Conservation (phyloP, 2,888 invertebrate genomes). For the Dysmachus trigonus region DNA sequence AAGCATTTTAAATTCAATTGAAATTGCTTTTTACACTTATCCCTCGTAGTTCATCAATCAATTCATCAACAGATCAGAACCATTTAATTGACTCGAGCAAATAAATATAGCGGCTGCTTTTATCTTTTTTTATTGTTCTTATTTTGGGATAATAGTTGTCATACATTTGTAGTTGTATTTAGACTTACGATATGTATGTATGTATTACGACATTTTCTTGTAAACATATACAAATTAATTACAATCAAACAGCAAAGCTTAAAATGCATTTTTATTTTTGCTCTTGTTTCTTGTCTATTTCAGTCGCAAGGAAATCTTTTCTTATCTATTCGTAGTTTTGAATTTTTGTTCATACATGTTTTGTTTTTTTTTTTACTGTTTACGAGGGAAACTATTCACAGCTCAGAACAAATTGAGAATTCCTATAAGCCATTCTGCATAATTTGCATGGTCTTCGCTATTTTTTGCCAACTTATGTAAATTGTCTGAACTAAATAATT, state of each 20-base stretch:
- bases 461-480: neutral
- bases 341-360: neutral
- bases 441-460: neutral
- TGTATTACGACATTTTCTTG: neutral
- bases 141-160: neutral
- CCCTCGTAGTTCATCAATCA: neutral
- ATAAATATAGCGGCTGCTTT: neutral
- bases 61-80: neutral
- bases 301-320: neutral
- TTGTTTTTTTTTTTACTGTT: neutral
- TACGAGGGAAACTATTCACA: neutral
- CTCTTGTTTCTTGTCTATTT: neutral
- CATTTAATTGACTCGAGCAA: neutral
- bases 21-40: neutral
- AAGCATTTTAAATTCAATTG: slow-evolving; percentile 11
- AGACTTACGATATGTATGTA: neutral
- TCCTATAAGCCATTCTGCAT: neutral
- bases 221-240: neutral
- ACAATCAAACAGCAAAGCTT: neutral
- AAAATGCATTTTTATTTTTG: neutral
- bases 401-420: neutral
- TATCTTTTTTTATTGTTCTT: neutral
- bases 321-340: neutral
- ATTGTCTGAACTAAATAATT: slow-evolving; percentile 12
- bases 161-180: neutral